Base-by-base conservation (phyloP, 2,888 invertebrate genomes). In the Piscicola geometra region DNA sequence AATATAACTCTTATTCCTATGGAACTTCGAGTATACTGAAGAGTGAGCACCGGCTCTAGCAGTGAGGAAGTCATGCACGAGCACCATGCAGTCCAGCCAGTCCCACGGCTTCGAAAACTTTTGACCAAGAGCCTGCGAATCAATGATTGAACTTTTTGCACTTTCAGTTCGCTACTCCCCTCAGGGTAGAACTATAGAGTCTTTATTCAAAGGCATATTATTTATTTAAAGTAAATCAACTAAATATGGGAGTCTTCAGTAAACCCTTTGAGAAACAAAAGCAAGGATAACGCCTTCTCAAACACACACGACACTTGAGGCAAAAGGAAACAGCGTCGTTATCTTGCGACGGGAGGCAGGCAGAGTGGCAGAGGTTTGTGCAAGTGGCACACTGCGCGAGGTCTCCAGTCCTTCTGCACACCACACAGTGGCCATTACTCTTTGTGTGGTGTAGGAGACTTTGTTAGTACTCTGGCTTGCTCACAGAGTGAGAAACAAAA, bases 61-160 rank as follows among this genome's bases (percentile, higher is more conserved):
- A 21, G 5, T 21, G 60, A 56, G 9, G 60, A 56, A 56, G 60
- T 56, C 60, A 56, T 56, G 60, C 3, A 56, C n/a, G 60, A 56
- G n/a, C 15, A 15, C n/a, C 60, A 56, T 25, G 25, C 60, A 5
- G n/a, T 56, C 60, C n/a, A 56, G n/a, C 60, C 60, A 56, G 60
- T 56, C 60, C 60, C 60, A 56, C 5, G 60, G 60, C n/a, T 56
- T 56, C 25, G 60, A 56, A n/a, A 56, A 56, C n/a, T 56, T 56
- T 56, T 56, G 15, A 25, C 60, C 60, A 5, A 56, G 25, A 15
- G 25, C 60, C 60, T 41, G 41, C 15, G 41, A n/a, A n/a, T n/a
- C n/a, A n/a, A n/a, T n/a, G n/a, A n/a, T n/a, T n/a, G n/a, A n/a
- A n/a, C n/a, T n/a, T n/a, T n/a, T n/a, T n/a, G n/a, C n/a, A n/a